Evolutionary conservation across 2,113 vertebrate genomes (phyloP).

Genomic region (Poeciliopsis turrubarensis): DNA sequence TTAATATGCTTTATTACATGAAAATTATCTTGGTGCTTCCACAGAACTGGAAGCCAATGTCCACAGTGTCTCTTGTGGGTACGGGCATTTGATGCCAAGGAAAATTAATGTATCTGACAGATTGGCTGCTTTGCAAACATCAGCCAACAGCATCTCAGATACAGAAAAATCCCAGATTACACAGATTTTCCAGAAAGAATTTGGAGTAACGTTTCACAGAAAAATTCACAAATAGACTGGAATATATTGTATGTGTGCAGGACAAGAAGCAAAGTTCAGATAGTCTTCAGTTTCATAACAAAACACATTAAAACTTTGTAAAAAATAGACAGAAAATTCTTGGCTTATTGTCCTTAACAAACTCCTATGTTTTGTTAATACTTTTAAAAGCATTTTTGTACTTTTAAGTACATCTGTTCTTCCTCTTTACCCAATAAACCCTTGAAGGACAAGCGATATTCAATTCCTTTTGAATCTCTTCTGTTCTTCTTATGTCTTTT

Average conservation of each 20-base stretch:
- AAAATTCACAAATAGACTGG: background rate
- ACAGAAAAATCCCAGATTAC: too few relatives aligned
- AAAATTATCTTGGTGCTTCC: too few relatives aligned
- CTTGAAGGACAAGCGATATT: slow-evolving; percentile 23
- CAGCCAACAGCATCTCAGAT: too few relatives aligned
- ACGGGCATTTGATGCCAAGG: too few relatives aligned
- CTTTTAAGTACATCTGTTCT: slow-evolving; percentile 6
- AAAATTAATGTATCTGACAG: too few relatives aligned
- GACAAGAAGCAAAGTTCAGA: background rate
- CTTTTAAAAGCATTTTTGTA: background rate
- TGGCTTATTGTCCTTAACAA: too few relatives aligned
- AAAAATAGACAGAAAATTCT: background rate
- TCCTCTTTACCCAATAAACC: slow-evolving; percentile 9
- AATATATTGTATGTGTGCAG: background rate
- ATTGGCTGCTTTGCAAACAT: too few relatives aligned
- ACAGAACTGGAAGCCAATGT: too few relatives aligned
- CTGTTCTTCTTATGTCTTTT: slow-evolving; percentile 7
- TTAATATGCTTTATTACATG: too few relatives aligned
- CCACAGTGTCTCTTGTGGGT: too few relatives aligned
- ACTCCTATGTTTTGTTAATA: background rate
- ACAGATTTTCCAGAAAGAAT: too few relatives aligned
- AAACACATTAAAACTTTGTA: background rate
- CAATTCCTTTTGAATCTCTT: slow-evolving; percentile 22
- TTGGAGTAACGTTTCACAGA: too few relatives aligned
- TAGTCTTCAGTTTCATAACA: background rate